Evolutionary conservation across 2,113 vertebrate genomes (phyloP), one percentile per base, ranked within the genome.

Genomic region (Isurus oxyrinchus): DNA sequence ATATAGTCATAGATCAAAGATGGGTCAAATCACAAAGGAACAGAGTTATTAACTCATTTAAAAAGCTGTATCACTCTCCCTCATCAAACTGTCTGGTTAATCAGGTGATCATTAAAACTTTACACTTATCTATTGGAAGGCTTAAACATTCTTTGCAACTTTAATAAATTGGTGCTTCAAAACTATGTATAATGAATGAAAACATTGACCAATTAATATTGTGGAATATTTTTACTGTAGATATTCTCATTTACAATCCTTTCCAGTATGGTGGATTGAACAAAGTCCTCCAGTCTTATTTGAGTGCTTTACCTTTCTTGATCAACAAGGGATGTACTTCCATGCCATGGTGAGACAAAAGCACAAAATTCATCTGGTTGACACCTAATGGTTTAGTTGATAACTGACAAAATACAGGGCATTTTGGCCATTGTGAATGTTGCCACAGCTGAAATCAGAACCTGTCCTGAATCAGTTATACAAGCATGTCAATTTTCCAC

Each of bases 1-100:
- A 95, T 55, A 55, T 63, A 59, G 14, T 91, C 88, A 94, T 40
- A 63, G 35, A 95, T 69, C 94, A 72, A 95, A 55, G 44, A 69
- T 31, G 44, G 25, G 44, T 55, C 94, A 95, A 72, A 72, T 57
- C 10, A 59, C 44, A 95, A 23, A 67, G 40, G 94, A 21, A 72
- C 44, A 95, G 44, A 95, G 67, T 27, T 53, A 61, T 95, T 55
- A 49, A 49, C n/a, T 49, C 63, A 69, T 13, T 53, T 95, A 40
- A 53, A 95, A 94, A 94, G 67, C 40, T 72, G 94, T 35, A 95
- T 53, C 94, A 95, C 44, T 35, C 7, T 67, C 67, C 44, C 11
- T 72, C 66, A 31, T 8, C 94, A 95, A 95, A 72, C 44, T 72
- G 19, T 44, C 67, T 95, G 67, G 23, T 67, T 72, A 72, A 95